phyloP scores from a whole-genome alignment of 2,113 vertebrate genomes.

The Rhodinocichla rosea region DNA sequence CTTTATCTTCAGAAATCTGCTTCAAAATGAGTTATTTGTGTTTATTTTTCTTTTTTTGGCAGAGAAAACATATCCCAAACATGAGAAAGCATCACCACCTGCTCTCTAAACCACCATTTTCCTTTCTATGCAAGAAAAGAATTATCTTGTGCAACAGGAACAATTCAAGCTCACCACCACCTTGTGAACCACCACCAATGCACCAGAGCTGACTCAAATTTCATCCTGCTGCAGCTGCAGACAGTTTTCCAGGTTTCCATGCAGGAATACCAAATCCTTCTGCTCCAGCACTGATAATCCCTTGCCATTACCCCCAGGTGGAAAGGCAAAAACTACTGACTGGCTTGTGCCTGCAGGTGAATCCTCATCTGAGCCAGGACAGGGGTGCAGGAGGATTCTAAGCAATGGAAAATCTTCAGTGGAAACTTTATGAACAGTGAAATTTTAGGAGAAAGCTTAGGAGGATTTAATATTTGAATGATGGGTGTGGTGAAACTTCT shows the following conservation, averaged over 20 bases:
- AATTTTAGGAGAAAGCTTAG: neutral
- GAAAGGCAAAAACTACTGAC: neutral
- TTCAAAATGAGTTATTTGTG: neutral
- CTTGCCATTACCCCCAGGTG: neutral
- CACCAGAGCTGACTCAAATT: neutral
- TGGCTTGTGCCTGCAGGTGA: neutral
- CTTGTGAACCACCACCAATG: neutral
- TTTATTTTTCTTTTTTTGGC: neutral
- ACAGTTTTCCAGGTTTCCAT: neutral
- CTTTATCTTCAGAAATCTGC: neutral
- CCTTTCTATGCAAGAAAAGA: neutral
- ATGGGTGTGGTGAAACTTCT: neutral
- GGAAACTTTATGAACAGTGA: neutral
- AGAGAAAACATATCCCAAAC: neutral
- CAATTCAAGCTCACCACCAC: neutral
- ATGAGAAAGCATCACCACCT: neutral
- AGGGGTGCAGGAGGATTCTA: neutral
- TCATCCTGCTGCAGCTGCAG: neutral
- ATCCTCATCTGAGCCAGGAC: neutral
- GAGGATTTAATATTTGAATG: neutral
- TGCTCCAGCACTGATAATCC: neutral
- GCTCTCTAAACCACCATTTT: neutral
- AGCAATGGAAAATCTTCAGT: neutral
- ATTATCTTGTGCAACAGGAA: neutral
- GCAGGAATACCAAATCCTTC: neutral